Evolutionary conservation across 92 coral and sea anemone species (phyloP).

Genomic region (Umimayanthus chanpuru): DNA sequence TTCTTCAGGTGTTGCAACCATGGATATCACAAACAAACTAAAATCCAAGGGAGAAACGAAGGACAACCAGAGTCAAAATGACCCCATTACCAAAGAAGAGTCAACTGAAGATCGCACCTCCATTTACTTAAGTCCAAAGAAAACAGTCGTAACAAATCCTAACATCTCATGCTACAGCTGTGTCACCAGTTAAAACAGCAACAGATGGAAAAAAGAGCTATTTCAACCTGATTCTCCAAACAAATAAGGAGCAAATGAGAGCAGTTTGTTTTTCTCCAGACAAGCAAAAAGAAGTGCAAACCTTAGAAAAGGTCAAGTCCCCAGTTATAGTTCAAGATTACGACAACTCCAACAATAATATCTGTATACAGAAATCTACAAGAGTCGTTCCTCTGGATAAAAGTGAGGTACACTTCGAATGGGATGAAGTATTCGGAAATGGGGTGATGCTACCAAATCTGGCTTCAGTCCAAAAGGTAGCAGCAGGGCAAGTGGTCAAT

Average conservation of each 20-base stretch:
- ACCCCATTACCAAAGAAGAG: too few species aligned
- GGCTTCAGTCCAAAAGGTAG: slow-evolving; percentile 36
- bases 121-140: background rate
- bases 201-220: background rate
- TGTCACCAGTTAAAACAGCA: slow-evolving; percentile 20
- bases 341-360: slow-evolving; percentile 15
- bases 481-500: slow-evolving; percentile 31
- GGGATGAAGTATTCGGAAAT: background rate
- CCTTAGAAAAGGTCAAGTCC: slow-evolving; percentile 7
- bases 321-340: slow-evolving; percentile 2
- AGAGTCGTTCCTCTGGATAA: slow-evolving; percentile 7
- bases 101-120: slow-evolving; percentile 1
- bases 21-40: background rate
- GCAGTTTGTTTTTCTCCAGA: too few species aligned
- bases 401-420: slow-evolving; percentile 28
- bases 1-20: slow-evolving; percentile 21
- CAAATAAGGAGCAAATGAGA: too few species aligned
- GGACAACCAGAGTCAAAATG: too few species aligned
- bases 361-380: slow-evolving; percentile 23
- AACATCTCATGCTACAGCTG: slow-evolving; percentile 4
- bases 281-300: background rate
- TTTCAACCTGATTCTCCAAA: too few species aligned
- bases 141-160: background rate
- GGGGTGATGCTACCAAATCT: slow-evolving; percentile 39
- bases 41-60: slow-evolving; percentile 5